Evolutionary conservation across 1,140 invertebrate genomes (phyloP).

Genomic region (Uloborus diversus): DNA sequence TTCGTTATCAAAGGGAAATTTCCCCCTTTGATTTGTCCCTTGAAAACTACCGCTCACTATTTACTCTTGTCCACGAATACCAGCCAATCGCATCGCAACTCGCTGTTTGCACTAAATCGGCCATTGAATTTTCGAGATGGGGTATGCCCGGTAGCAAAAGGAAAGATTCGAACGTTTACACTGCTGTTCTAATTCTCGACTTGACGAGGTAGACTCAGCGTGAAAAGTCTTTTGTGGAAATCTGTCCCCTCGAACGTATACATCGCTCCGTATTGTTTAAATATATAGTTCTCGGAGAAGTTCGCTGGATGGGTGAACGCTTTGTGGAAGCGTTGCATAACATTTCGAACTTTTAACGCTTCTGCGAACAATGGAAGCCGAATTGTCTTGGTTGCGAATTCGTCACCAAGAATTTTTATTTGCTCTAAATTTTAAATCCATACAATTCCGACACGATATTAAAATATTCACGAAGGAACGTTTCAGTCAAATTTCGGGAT

Average conservation of each 20-base stretch:
- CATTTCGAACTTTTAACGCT: slow-evolving; percentile 4
- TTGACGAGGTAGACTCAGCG: slow-evolving; percentile 10
- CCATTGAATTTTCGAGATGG: slow-evolving; percentile 40
- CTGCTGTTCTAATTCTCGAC: slow-evolving; percentile 52
- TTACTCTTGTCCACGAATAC: slow-evolving; percentile 47
- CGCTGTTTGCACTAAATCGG: slow-evolving; percentile 53
- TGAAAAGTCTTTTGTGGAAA: slow-evolving; percentile 27
- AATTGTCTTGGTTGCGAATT: neutral
- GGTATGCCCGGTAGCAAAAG: slow-evolving; percentile 18
- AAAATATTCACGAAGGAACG: too few species aligned
- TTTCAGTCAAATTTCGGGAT: too few species aligned
- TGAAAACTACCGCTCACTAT: slow-evolving; percentile 52
- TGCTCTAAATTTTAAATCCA: too few species aligned
- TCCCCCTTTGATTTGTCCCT: slow-evolving; percentile 54
- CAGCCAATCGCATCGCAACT: slow-evolving; percentile 30
- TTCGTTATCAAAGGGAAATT: slow-evolving; percentile 56
- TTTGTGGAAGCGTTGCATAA: slow-evolving; percentile 14
- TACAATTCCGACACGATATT: too few species aligned
- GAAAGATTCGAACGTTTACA: slow-evolving; percentile 37
- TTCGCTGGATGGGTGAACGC: slow-evolving; percentile 4
- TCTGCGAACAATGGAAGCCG: neutral
- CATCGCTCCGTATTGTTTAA: slow-evolving; percentile 31
- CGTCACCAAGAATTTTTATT: too few species aligned
- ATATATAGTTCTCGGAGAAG: slow-evolving; percentile 17
- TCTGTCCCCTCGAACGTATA: neutral